These are phyloP conservation scores for Elymnias hypermnestra DNA, from an alignment of 1,140 invertebrate genomes.

Conservation along the genomic window DNA sequence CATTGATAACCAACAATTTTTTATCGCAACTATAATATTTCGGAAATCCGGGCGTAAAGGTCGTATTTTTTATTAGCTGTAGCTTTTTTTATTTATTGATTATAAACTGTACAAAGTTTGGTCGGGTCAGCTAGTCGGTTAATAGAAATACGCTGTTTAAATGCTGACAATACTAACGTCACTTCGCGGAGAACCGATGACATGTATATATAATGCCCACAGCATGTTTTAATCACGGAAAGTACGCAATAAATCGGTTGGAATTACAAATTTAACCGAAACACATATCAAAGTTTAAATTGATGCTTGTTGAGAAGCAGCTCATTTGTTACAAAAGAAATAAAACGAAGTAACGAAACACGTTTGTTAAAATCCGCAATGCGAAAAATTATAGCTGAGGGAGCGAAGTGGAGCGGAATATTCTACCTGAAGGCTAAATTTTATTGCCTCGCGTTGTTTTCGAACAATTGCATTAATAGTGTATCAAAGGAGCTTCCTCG, in stretches of 20 bases:
- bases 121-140: no score
- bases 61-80: no score
- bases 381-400: conserved; percentile 67
- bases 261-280: background rate
- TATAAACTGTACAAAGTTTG: no score
- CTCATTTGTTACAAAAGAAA: conserved; percentile 34
- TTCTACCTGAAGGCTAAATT: conserved; percentile 70
- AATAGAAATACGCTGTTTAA: no score
- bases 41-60: no score
- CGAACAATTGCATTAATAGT: conserved; percentile 72
- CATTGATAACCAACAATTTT: no score
- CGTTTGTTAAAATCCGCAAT: conserved; percentile 64
- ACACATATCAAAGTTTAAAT: conserved; percentile 16
- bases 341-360: conserved; percentile 52
- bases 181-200: no score
- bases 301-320: conserved; percentile 14
- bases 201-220: no score
- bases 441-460: conserved; percentile 64
- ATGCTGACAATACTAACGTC: no score
- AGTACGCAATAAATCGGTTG: background rate
- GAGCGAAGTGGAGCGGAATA: conserved; percentile 59
- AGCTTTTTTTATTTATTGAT: no score
- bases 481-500: conserved; percentile 53
- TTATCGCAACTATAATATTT: no score
- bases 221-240: background rate